These are phyloP conservation scores for Sebastes itinus DNA, from an alignment of 2,797 vertebrate genomes.

Conservation along the genomic window DNA sequence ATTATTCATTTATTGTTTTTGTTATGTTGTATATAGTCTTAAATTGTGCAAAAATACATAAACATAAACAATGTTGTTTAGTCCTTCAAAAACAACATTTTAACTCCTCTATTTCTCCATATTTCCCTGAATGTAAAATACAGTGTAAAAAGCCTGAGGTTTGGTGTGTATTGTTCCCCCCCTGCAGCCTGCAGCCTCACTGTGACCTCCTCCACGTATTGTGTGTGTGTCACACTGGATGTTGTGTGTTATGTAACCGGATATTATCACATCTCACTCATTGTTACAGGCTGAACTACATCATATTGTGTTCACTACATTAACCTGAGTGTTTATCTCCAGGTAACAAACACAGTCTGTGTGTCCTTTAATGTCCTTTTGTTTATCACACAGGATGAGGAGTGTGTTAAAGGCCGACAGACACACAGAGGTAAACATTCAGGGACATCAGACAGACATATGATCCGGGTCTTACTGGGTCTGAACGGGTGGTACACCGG, in stretches of 20 bases:
- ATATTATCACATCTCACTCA: neutral
- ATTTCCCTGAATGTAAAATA: neutral
- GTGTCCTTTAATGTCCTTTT: neutral
- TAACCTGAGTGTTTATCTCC: neutral
- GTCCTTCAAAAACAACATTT: too few species aligned
- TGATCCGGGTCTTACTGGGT: slow-evolving; percentile 66
- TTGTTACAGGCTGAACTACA: neutral
- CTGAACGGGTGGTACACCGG: slow-evolving; percentile 71
- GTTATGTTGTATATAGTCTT: too few species aligned
- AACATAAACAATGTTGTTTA: too few species aligned
- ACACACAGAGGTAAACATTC: neutral
- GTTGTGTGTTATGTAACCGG: slow-evolving; percentile 28
- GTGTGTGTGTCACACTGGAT: neutral
- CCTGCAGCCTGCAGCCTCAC: neutral
- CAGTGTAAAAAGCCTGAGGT: neutral
- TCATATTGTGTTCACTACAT: neutral
- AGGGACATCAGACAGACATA: neutral
- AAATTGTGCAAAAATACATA: too few species aligned
- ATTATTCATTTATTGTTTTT: too few species aligned
- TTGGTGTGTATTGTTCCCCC: neutral
- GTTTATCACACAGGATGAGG: slow-evolving; percentile 17
- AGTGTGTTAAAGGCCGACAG: neutral
- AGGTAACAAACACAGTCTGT: neutral
- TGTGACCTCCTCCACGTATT: slow-evolving; percentile 26
- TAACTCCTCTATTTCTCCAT: neutral